Conservation (phyloP, 2,113 vertebrate species). For the Chloropsis cyanopogon region DNA sequence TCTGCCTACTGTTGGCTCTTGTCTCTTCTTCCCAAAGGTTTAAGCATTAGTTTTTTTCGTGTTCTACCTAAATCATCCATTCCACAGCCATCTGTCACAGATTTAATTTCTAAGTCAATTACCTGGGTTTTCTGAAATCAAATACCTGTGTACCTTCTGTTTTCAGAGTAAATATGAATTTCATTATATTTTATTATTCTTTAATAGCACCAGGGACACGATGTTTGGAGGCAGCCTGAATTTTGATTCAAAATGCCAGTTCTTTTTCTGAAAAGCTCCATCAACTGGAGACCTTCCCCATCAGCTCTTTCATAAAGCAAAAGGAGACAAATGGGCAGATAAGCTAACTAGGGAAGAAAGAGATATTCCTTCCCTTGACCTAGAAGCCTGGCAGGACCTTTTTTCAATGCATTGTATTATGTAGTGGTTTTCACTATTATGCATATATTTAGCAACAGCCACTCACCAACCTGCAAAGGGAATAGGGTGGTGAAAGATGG, state of each 20-base stretch:
- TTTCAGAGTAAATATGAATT: background rate
- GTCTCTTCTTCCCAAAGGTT: background rate
- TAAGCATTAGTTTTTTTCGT: background rate
- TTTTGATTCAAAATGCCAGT: conserved; percentile 8
- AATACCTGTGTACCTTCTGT: background rate
- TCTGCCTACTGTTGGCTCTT: background rate
- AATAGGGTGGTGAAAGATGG: background rate
- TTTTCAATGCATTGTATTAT: conserved; percentile 25
- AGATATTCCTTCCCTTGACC: conserved; percentile 63
- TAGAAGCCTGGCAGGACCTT: conserved; percentile 30
- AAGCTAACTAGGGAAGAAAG: conserved; percentile 27
- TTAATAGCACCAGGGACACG: background rate
- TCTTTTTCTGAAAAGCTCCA: conserved; percentile 41
- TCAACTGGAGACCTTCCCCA: conserved; percentile 29
- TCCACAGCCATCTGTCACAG: background rate
- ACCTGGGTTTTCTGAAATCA: background rate
- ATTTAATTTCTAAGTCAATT: background rate
- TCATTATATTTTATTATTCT: background rate
- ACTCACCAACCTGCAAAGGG: background rate
- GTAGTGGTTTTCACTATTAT: conserved; percentile 48
- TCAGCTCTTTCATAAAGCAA: conserved; percentile 26
- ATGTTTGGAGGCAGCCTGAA: background rate
- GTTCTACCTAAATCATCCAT: background rate
- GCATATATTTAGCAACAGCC: conserved; percentile 47
- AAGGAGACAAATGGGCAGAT: conserved; percentile 20